phyloP scores from a whole-genome alignment of 2,797 vertebrate species.

The Clangula hyemalis region DNA sequence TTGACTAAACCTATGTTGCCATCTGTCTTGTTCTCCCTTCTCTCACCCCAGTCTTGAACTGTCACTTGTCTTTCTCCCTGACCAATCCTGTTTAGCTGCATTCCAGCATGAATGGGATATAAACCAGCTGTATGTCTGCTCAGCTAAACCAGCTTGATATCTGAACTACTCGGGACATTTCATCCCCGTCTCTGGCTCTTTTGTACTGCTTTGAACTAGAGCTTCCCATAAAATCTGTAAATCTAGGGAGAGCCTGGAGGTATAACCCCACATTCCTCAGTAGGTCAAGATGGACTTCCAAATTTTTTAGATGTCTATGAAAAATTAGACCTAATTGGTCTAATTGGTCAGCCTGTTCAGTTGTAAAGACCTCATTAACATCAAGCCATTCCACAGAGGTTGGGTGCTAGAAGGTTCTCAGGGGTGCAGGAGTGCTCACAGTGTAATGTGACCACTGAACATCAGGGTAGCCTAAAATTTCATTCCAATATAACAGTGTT shows the following conservation, averaged over 20 bases:
- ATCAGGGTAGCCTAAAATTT: background rate
- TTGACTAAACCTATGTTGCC: background rate
- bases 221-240: background rate
- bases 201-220: background rate
- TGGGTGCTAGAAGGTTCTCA: background rate
- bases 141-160: background rate
- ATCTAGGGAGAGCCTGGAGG: background rate
- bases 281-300: background rate
- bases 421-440: background rate
- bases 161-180: background rate
- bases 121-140: background rate
- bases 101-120: background rate
- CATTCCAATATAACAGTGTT: background rate
- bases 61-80: background rate
- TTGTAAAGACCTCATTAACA: background rate
- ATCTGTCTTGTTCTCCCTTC: background rate
- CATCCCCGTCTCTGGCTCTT: background rate
- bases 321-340: slow-evolving; percentile 12
- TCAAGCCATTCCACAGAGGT: background rate
- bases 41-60: background rate
- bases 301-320: slow-evolving; percentile 31
- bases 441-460: background rate
- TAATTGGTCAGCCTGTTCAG: background rate
- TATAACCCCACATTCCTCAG: background rate
- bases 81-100: background rate